A percentile compares a stretch with the other conserved stretches of the same genome.
Conservation (phyloP, 2,797 vertebrate genomes). For the Phalloptychus januarius region DNA sequence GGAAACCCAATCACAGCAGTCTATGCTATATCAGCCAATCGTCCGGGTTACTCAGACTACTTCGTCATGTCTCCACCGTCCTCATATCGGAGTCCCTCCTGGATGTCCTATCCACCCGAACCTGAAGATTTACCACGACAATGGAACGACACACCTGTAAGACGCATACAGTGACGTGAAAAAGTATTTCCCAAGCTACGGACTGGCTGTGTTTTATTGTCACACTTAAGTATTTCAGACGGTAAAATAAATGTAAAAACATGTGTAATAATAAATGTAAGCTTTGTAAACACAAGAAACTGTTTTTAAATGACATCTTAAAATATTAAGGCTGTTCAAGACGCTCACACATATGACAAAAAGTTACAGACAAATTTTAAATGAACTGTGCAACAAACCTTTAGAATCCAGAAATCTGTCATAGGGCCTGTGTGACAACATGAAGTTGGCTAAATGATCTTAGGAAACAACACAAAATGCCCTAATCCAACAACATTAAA, state of each 20-base stretch:
- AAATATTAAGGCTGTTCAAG: not conserved
- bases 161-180: not conserved
- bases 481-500: not conserved
- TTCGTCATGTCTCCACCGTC: conserved; percentile 93
- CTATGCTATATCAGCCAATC: conserved; percentile 96
- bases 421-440: not conserved
- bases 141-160: conserved; percentile 93
- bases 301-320: not conserved
- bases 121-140: conserved; percentile 89
- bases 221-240: not conserved
- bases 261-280: not conserved
- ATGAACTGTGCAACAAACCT: not conserved
- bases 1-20: conserved; percentile 97
- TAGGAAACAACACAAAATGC: not conserved
- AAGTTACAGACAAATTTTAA: not conserved
- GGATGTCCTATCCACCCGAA: conserved; percentile 96
- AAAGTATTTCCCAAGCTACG: not conserved
- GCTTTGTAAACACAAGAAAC: not conserved
- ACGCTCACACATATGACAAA: not conserved
- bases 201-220: not conserved
- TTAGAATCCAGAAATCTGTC: not conserved
- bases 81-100: conserved; percentile 93
- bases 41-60: conserved; percentile 94
- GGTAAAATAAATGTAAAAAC: not conserved
- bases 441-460: not conserved